Conservation (phyloP, 2,888 invertebrate species). For the Zygothrica quintamaculata region DNA sequence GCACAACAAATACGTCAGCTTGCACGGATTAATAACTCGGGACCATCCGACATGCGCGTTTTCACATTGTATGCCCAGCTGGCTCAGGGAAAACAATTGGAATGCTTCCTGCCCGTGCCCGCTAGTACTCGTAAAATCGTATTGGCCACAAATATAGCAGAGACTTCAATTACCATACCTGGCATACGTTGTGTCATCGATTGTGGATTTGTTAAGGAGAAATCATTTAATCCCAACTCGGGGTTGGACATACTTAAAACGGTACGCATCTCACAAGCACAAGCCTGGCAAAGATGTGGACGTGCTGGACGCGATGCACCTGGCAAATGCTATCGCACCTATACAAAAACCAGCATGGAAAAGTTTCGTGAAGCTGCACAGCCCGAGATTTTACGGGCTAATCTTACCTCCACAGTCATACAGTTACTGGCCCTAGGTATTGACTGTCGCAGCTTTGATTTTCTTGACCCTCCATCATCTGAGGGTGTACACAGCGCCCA, state of each 20-base stretch:
- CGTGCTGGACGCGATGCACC: conserved; percentile 94
- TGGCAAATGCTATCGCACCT: conserved; percentile 94
- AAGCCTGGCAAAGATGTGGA: conserved; percentile 96
- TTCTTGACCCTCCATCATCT: conserved; percentile 94
- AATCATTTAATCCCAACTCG: conserved; percentile 92
- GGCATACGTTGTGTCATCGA: conserved; percentile 96
- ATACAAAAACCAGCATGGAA: conserved; percentile 91
- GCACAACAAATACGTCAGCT: conserved; percentile 90
- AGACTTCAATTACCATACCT: conserved; percentile 98
- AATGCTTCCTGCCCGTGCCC: conserved; percentile 91
- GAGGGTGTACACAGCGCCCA: conserved; percentile 89
- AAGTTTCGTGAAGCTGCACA: conserved; percentile 89
- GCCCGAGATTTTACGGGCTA: conserved; percentile 94
- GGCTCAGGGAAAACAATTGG: conserved; percentile 93
- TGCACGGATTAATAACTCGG: conserved; percentile 85
- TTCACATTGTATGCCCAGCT: conserved; percentile 96
- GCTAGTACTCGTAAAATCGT: conserved; percentile 94
- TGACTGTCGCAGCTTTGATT: conserved; percentile 92
- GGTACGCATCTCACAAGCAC: conserved; percentile 93
- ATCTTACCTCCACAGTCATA: conserved; percentile 86
- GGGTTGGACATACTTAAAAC: conserved; percentile 94
- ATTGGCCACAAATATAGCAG: conserved; percentile 98
- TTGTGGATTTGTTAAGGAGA: conserved; percentile 95
- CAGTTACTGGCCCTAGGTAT: conserved; percentile 94
- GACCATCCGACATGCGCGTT: conserved; percentile 88